Base-by-base conservation (phyloP, 2,888 invertebrate species). In the Deilephila porcellus region DNA sequence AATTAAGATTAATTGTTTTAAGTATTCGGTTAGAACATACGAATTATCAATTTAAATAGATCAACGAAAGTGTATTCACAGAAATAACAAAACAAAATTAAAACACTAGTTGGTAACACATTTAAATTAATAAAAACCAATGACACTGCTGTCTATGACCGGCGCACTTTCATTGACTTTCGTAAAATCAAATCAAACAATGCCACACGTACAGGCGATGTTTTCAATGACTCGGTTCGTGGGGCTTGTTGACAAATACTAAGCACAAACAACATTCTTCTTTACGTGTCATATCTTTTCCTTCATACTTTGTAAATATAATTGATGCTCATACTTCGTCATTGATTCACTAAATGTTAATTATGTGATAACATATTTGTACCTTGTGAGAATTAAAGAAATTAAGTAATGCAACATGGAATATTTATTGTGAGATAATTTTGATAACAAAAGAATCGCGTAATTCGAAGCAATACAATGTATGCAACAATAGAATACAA, bases 171-270 rank as follows among this genome's bases (percentile, higher is more conserved):
- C 79, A 82, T 81, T 79, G 52, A 52, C 67, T 67, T 67, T 67
- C 52, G 52, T 67, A 52, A 82, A 80, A 81, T 84, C 80, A 80
- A 83, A 79, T 84, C 80, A 86, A 86, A 87, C 79, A 85, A 82
- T 82, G 82, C 81, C 79, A 83, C 83, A 85, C 81, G 83, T 85
- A 67, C 52, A 20, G 8, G 52, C 67, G 14, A 67, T 67, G 67
- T 67, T 67, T 67, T 60, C 37, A 71, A 60, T 71, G 37, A 71
- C 8, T 37, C 37, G 14, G 20, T 60, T 60, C 37, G 60, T 60
- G 81, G 77, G 34, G 14, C 77, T 82, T 92, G 90, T 92, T 91
- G 89, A 91, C 87, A 92, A 92, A 91, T 88, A 91, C 80, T 79
- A 82, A 80, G 81, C 77, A 80, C 80, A 87, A 89, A 89, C 86